Evolutionary conservation across 2,113 vertebrate genomes (phyloP).

Genomic region (Lonchura striata): DNA sequence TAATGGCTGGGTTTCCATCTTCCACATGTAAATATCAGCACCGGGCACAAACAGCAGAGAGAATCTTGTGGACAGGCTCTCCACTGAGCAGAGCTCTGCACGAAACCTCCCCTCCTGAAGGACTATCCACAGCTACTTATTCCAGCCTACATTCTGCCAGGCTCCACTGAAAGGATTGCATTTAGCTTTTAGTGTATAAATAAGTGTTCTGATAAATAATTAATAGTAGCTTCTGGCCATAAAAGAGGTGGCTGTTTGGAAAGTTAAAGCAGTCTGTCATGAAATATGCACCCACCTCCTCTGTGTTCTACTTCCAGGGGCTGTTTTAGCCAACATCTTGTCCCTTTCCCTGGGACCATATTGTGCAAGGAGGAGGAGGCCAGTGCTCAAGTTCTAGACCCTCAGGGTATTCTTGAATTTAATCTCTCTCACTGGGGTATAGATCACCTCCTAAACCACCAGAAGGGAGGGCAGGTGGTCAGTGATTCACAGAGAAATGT

Average conservation of each 20-base stretch:
- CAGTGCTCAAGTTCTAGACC: neutral
- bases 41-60: neutral
- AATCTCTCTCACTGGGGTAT: neutral
- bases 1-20: neutral
- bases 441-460: neutral
- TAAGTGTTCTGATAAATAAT: conserved; percentile 57
- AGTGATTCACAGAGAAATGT: neutral
- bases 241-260: conserved; percentile 18
- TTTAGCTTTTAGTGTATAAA: conserved; percentile 59
- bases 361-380: neutral
- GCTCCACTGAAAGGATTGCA: conserved; percentile 33
- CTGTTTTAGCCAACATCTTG: neutral
- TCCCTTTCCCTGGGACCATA: neutral
- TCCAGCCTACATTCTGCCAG: neutral
- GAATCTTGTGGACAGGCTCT: neutral
- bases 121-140: neutral
- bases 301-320: neutral
- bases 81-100: neutral
- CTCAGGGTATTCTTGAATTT: neutral
- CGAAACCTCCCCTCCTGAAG: neutral
- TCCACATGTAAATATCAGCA: neutral
- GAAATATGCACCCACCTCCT: conserved; percentile 34
- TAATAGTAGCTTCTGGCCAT: conserved; percentile 45
- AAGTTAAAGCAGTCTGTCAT: conserved; percentile 44
- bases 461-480: neutral